Evolutionary conservation across 1,140 invertebrate species (phyloP), one percentile per base, ranked within the genome.

Genomic region (Notospermus geniculatus): DNA sequence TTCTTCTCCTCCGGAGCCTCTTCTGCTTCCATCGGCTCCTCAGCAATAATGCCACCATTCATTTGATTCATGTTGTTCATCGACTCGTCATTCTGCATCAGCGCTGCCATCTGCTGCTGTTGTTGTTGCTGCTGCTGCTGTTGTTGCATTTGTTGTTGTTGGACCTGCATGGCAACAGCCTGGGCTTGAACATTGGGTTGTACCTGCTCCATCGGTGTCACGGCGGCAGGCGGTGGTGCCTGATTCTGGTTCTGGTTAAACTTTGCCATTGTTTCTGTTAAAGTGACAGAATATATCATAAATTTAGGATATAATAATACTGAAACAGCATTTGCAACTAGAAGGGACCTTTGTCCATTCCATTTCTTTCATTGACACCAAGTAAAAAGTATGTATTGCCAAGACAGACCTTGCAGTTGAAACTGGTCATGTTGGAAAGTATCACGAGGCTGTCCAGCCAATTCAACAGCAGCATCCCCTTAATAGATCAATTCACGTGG

Each of bases 201-300:
- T 7, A 62, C 62, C 68, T 86, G 87, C 19, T 84, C 82, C 53
- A 79, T 75, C 25, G 81, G 75, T 52, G 81, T 81, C 17, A 73
- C 64, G 25, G 69, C 39, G 11, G 82, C 79, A 57, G 85, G 84
- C 23, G 59, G 70, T 68, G 75, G 83, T 65, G 69, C 75, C 72
- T 84, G 57, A 23, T 57, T 50, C 50, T 64, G 65, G 2, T 53
- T 64, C 59, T 64, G 66, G 55, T 67, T 63, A 5, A 71, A 57
- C 45, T 68, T 62, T 7, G 69, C 30, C 88, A 91, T 73, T 90
- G 90, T 74, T 25, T 69, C 72, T 74, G 62, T 13, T 59, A 60
- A 39, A 22, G 15, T 17, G 56, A 62, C 22, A n/a, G 15, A 22
- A 17, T 56, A 30, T 27, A 57, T 28, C 50, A 29, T 27, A 29